Percentiles rank a stretch among this genome's conserved stretches.
phyloP scores from a whole-genome alignment of 1,140 invertebrate genomes.

The Ostrea denselamellosa region DNA sequence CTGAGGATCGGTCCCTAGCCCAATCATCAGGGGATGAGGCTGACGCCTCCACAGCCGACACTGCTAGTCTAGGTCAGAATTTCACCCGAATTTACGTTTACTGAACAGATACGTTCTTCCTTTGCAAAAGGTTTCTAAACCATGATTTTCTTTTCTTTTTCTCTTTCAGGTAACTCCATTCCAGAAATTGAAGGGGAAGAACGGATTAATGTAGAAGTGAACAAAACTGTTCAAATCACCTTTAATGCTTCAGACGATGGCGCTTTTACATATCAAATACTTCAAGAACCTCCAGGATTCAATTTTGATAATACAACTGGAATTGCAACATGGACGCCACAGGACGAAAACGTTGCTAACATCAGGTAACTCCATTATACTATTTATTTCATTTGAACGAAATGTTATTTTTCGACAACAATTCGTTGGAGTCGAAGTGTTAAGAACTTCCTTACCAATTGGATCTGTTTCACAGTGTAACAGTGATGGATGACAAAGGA shows the following conservation, averaged over 20 bases:
- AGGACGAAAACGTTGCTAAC: constrained; percentile 10
- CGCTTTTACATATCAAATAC: background rate
- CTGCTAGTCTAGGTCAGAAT: background rate
- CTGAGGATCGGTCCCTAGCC: constrained; percentile 40
- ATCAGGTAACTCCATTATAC: constrained; percentile 16
- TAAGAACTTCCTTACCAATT: background rate
- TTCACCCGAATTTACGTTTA: background rate
- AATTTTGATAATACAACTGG: constrained; percentile 8
- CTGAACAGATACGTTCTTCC: background rate
- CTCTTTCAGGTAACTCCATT: background rate
- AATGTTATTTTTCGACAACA: no score
- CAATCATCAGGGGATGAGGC: background rate
- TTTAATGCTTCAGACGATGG: constrained; percentile 42
- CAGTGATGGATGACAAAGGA: constrained; percentile 40
- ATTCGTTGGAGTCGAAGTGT: no score
- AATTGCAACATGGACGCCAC: constrained; percentile 45
- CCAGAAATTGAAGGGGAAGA: background rate
- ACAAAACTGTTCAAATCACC: background rate
- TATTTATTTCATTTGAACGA: background rate
- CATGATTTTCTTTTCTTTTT: background rate
- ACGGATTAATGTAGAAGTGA: constrained; percentile 13
- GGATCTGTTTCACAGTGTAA: constrained; percentile 24
- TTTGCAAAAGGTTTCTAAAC: background rate
- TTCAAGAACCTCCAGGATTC: background rate
- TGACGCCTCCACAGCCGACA: background rate